Evolutionary conservation across 2,888 invertebrate species (phyloP), one percentile per base, ranked within the genome.

Genomic region (Melinopterus prodromus): DNA sequence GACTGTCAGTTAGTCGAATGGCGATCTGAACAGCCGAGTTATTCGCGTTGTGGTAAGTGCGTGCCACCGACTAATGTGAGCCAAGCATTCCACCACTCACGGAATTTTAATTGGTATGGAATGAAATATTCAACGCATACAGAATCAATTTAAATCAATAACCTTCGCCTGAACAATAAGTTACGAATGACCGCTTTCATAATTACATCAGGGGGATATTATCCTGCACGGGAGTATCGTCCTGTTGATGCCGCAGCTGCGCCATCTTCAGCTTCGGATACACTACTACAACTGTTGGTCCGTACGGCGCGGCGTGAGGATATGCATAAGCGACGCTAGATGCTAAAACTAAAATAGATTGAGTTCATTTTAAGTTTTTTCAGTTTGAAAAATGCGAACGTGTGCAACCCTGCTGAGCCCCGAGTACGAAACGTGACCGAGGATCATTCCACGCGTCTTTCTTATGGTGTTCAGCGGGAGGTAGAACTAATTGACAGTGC

Each of bases 401-500:
- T 83, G 83, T 82, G 80, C 81, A 79, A 53, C 82, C 84, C 84
- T 74, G 84, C 84, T 84, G 84, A 71, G 83, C 69, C 76, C 75
- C 79, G 83, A 82, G 80, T 80, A 81, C 82, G 81, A 83, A 84
- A 84, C 84, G 84, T 84, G 84, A 84, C 84, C 79, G 80, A 70
- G 82, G 79, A 83, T 82, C 82, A 82, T 80, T 79, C 78, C 53
- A 12, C 9, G 53, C 53, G 53, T 53, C 53, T 53, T 6, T 53
- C 53, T 53, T 12, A 53, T 53, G 53, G 53, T 53, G 53, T 53
- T 53, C 53, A 12, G 9, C 7, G 53, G 53, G 7, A 53, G 3
- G 53, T 53, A 53, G 53, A 53, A 53, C 53, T 53, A 53, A 53
- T 53, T 1, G 53, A 53, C 53, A 53, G 53, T 7, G 53, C 53